Evolutionary conservation across 1,140 invertebrate genomes (phyloP).

Genomic region (Epicauta chinensis): DNA sequence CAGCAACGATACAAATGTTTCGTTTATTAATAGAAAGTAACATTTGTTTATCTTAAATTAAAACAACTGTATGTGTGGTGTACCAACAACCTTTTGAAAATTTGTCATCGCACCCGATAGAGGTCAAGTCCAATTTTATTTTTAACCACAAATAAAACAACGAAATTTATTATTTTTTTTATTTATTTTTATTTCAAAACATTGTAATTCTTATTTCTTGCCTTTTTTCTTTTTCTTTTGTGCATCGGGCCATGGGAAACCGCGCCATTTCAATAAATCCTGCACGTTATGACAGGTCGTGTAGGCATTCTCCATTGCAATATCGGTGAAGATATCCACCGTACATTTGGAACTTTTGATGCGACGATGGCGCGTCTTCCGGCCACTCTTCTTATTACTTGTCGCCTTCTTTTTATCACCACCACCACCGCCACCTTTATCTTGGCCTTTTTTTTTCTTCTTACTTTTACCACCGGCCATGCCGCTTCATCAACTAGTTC

Average conservation of each 20-base stretch:
- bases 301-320: conserved; percentile 82
- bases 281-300: conserved; percentile 84
- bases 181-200: not conserved
- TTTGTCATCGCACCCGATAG: too few species aligned
- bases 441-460: conserved; percentile 48
- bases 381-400: conserved; percentile 47
- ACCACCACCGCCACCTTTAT: conserved; percentile 36
- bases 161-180: not conserved
- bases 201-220: conserved; percentile 44
- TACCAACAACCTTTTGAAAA: too few species aligned
- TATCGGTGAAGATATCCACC: conserved; percentile 76
- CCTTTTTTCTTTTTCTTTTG: conserved; percentile 77
- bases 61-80: too few species aligned
- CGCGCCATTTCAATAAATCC: conserved; percentile 66
- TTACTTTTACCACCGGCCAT: conserved; percentile 44
- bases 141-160: too few species aligned
- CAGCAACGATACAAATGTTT: too few species aligned
- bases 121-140: too few species aligned
- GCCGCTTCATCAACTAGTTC: too few species aligned
- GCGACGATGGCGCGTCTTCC: conserved; percentile 47
- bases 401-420: conserved; percentile 46
- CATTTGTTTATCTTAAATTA: too few species aligned
- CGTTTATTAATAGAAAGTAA: too few species aligned
- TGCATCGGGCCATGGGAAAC: conserved; percentile 76
- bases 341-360: conserved; percentile 54